Conservation (phyloP, 2,888 invertebrate species). For the Leptopilina drosophilae region DNA sequence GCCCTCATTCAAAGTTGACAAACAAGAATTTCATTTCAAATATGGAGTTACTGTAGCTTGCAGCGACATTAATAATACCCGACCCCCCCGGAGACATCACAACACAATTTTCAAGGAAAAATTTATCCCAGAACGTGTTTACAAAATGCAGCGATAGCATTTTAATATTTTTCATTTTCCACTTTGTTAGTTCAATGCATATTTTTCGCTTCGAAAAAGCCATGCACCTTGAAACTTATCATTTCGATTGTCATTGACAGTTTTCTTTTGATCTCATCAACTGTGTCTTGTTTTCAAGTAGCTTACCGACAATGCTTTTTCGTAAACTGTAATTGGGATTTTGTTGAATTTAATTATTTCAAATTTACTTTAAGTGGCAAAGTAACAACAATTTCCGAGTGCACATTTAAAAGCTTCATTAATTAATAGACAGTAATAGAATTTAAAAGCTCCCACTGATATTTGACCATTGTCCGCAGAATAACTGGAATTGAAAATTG, state of each 20-base stretch:
- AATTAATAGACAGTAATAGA: too few species aligned
- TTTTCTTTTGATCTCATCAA: too few species aligned
- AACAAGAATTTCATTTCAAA: conserved; percentile 21
- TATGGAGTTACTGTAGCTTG: conserved; percentile 22
- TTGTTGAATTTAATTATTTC: too few species aligned
- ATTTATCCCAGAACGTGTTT: conserved; percentile 17
- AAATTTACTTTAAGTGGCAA: too few species aligned
- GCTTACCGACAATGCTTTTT: too few species aligned
- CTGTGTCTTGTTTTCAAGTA: too few species aligned
- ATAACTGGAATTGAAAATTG: background rate
- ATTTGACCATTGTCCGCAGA: background rate
- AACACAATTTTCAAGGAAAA: conserved; percentile 21
- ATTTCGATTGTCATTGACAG: background rate
- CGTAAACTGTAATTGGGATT: too few species aligned
- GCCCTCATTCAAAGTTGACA: conserved; percentile 7
- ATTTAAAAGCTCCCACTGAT: background rate
- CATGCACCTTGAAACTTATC: background rate
- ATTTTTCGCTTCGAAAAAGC: background rate
- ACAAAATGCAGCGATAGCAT: conserved; percentile 3
- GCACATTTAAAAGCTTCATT: too few species aligned
- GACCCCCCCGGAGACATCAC: conserved; percentile 17
- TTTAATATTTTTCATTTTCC: conserved; percentile 32
- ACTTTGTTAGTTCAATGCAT: conserved; percentile 37
- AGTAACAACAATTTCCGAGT: too few species aligned
- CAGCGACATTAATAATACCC: conserved; percentile 10